Evolutionary conservation across 2,797 vertebrate species (phyloP), one percentile per base, ranked within the genome.

Genomic region (Anisognathus igniventris): DNA sequence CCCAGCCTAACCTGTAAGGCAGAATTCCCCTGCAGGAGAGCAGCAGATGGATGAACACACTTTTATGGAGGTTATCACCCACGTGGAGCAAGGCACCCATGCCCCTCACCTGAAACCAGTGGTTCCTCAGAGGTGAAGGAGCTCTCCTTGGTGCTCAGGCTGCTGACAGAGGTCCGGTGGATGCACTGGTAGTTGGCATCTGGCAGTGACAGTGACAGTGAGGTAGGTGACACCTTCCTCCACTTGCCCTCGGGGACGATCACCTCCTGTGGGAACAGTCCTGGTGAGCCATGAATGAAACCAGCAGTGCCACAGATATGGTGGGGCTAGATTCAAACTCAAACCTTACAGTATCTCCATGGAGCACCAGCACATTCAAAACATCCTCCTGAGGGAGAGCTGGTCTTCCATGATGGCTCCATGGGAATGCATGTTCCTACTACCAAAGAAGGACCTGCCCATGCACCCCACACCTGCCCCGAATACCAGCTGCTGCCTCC

Each of bases 241-340:
- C 99, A 99, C 93, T 99, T 99, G 93, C 99, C 98, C 39, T 98
- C 98, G 0, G 98, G 98, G 60, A 98, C 98, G 8, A 99, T 98
- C 93, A 98, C 98, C 62, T 99, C 98, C 94, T 99, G 96, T 1
- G 15, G 95, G 93, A 86, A 78, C 35, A 76, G 50, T 17, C 11
- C 53, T 1, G 0, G 45, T 77, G 47, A 92, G 79, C 22, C 2
- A 0, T 9, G 33, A 54, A 40, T 48, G 56, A 70, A 77, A 70
- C 11, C 40, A 62, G 30, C 24, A 22, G 33, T 3, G 5, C 21
- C 6, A 2, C 19, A 2, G 64, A 54, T 16, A 9, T 0, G 2
- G 35, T 2, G 25, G 31, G 18, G 12, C 37, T 75, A 54, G 11
- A 68, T 47, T 39, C 1, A 1, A 33, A 47, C 66, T 37, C 2